Evolutionary conservation across 1,140 invertebrate genomes (phyloP), one percentile per base, ranked within the genome.

Genomic region (Bombus sylvicola): DNA sequence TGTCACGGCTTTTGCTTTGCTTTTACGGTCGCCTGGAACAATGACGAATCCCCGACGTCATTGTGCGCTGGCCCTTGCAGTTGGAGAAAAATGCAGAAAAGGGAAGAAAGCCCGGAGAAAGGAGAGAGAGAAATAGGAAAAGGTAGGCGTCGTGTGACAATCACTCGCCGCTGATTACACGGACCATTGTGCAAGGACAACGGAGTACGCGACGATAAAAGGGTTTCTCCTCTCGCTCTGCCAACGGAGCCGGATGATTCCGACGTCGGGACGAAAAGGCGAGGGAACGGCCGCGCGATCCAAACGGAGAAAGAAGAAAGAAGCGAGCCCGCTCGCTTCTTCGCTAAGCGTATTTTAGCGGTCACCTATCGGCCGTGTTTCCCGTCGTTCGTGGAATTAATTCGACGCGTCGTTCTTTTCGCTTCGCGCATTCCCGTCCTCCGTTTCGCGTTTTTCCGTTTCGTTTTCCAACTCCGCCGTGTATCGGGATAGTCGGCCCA

Each of bases 121-220:
- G 9, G 18, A 73, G 53, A 53, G 77, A 73, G 84, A 39, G 69
- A 59, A 77, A 80, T 39, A 72, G 73, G 53, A 69, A 86, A 69
- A 69, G 68, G 57, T 73, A 71, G 68, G 57, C 88, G 66, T 83
- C 79, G 87, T 81, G 89, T 90, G 88, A 92, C 91, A 90, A 90
- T 92, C 89, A 92, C 91, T 92, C 91, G 89, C 89, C 89, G 89
- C 89, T 92, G 91, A 92, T 92, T 92, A 92, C 91, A 92, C 87
- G 91, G 91, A 81, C 91, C 91, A 92, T 92, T 92, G 89, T 92
- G 89, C 91, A 92, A 92, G 86, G 84, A 92, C 91, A 92, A 92
- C 91, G 81, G 74, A 59, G 75, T n/a, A 83, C 47, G 76, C 71
- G 68, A 43, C 80, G 79, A 71, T 86, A 88, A 88, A 89, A 74